Evolutionary conservation across 2,797 vertebrate genomes (phyloP), one percentile per base, ranked within the genome.

Genomic region (Phoxinus dragarum): DNA sequence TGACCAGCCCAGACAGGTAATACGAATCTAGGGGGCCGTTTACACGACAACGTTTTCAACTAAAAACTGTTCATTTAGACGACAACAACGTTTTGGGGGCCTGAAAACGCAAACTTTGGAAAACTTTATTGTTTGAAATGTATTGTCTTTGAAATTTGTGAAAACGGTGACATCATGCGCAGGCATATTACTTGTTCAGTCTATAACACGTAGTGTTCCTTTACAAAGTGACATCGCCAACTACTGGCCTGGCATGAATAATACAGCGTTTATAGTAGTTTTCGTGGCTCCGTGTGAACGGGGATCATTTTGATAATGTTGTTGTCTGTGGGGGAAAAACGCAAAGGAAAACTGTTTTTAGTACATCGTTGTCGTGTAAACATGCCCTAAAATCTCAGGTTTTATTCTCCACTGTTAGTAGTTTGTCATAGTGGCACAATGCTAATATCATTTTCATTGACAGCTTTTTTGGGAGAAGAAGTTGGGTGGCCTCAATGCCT

Each of bases 381-480:
- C 27, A 6, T 34, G 34, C 14, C 64, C 31, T 34, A 34, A 34
- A 66, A 8, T 66, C 6, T 66, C 14, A 47, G 16, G 12, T 47
- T 77, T 77, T 44, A 84, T 61, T 40, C 11, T n/a, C 9, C 31
- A 31, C 27, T 72, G 12, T 49, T n/a, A n/a, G 7, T 14, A n/a
- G 6, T 38, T 78, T 31, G n/a, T 23, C 19, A 17, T n/a, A 66
- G 14, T 42, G 66, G 19, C 7, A 14, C 17, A n/a, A 71, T 67
- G 69, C 16, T 80, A 66, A 82, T 84, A 69, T 68, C 16, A 14
- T 71, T 81, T 81, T 71, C 88, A 17, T 90, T 49, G 68, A 14
- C 92, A 99, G 98, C 95, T 99, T 31, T 99, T 99, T 92, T 99
- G 98, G 98, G 98, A 99, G 94, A 99, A 99, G 95, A 99, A 99